Base-by-base conservation (phyloP, 1,140 invertebrate genomes). In the Potamilus streckersoni region DNA sequence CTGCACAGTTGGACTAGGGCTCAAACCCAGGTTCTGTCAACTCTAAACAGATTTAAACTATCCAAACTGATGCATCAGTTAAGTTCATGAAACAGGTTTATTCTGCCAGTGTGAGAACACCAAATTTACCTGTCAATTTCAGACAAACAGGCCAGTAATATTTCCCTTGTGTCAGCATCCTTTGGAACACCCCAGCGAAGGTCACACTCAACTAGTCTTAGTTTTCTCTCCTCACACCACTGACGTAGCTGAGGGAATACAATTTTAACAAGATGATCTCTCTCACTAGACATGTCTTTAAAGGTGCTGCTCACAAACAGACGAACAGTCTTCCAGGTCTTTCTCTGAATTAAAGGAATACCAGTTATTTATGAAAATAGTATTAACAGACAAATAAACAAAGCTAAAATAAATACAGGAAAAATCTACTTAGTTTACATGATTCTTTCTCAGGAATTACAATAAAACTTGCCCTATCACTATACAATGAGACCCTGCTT, bases 271-370 rank as follows among this genome's bases (percentile, higher is more conserved):
- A 87, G 79, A 38, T 79, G 55, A 69, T 87, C 85, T 64, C 86
- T 74, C 73, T 87, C 86, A 27, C 72, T 75, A 64, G 80, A 71
- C 76, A 87, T 85, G 75, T 87, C 86, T 60, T 83, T 86, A 73
- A 87, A 87, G 4, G 86, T 87, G 31, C 83, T 84, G 55, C 83
- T 84, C 64, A 87, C 84, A 79, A 87, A 87, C 2, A 87, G 75
- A 17, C 85, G 69, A 31, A 86, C 79, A 16, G 84, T 86, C 31
- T 81, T 82, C 84, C 84, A 85, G 19, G 62, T 67, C 60, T 74
- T 80, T 59, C 75, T 69, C 79, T 80, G 71, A 20, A 77, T 20
- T 8, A 20, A n/a, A 80, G 63, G n/a, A 23, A 15, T 6, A 61
- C 17, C 55, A 57, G 14, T 27, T 5, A 74, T 5, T n/a, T 1